phyloP scores from a whole-genome alignment of 2,113 vertebrate genomes.

The Lepisosteus oculatus region DNA sequence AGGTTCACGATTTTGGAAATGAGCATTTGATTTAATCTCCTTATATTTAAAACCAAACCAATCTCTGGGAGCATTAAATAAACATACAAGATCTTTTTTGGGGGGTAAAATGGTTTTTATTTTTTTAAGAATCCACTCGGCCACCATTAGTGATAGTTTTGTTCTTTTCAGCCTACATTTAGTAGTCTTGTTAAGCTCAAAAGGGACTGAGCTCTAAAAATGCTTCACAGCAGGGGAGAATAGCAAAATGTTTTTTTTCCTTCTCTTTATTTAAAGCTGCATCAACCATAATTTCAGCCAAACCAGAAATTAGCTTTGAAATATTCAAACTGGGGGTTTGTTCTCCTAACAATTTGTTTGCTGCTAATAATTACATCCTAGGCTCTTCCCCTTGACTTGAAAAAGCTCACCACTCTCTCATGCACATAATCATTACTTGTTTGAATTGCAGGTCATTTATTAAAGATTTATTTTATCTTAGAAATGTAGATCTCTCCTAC shows the following conservation, averaged over 20 bases:
- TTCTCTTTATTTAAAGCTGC: background rate
- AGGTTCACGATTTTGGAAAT: constrained; percentile 33
- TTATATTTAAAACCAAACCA: constrained; percentile 25
- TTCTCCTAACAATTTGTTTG: constrained; percentile 6
- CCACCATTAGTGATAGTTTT: too few species aligned
- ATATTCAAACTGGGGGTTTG: background rate
- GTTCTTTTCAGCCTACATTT: too few species aligned
- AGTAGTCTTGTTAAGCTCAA: background rate
- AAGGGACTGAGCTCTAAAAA: background rate
- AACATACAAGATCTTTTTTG: too few species aligned
- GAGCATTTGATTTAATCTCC: constrained; percentile 24
- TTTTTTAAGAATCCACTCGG: background rate
- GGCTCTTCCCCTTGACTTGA: constrained; percentile 67
- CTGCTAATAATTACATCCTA: constrained; percentile 64
- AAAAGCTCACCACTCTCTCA: constrained; percentile 61
- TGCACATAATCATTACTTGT: constrained; percentile 74
- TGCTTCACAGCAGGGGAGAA: background rate
- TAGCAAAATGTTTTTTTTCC: background rate
- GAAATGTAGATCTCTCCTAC: constrained; percentile 65
- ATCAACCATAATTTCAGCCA: background rate
- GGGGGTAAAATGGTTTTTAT: background rate
- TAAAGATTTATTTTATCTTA: constrained; percentile 75
- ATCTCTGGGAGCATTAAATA: constrained; percentile 12
- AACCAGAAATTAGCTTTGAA: constrained; percentile 1
- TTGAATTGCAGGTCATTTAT: constrained; percentile 72